Conservation (phyloP, 2,888 invertebrate genomes). For the Conchocele bisecta region DNA sequence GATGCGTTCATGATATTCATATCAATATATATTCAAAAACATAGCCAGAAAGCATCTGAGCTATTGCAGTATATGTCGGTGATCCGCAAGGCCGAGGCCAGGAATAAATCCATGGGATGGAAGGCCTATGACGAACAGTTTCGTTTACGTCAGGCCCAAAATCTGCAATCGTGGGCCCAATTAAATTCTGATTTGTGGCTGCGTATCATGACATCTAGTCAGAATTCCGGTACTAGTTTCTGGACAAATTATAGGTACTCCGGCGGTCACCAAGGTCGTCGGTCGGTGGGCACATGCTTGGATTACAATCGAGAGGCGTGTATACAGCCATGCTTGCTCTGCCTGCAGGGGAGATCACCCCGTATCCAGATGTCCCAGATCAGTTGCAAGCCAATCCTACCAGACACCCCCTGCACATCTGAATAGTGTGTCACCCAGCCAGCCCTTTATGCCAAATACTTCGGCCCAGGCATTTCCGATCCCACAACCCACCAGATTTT, state of each 20-base stretch:
- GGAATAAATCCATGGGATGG: background rate
- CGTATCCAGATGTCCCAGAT: too few species aligned
- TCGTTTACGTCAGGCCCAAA: constrained; percentile 4
- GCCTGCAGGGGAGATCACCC: background rate
- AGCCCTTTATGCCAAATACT: too few species aligned
- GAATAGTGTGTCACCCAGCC: too few species aligned
- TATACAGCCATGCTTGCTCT: constrained; percentile 14
- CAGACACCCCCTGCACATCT: too few species aligned
- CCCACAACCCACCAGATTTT: too few species aligned
- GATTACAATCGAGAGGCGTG: constrained; percentile 10
- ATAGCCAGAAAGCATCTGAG: background rate
- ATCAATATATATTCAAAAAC: background rate
- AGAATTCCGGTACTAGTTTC: too few species aligned
- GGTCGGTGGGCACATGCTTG: background rate
- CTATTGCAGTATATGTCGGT: constrained; percentile 2
- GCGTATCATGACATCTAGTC: too few species aligned
- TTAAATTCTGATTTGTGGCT: constrained; percentile 6
- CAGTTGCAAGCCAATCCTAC: too few species aligned
- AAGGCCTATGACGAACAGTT: constrained; percentile 8
- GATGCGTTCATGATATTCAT: background rate
- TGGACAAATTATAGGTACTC: too few species aligned
- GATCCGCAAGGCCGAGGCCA: background rate
- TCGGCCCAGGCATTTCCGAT: too few species aligned
- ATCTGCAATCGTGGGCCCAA: background rate
- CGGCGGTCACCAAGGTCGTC: background rate